Evolutionary conservation across 2,113 vertebrate species (phyloP), one percentile per base, ranked within the genome.

Genomic region (Pelvicachromis taeniatus): DNA sequence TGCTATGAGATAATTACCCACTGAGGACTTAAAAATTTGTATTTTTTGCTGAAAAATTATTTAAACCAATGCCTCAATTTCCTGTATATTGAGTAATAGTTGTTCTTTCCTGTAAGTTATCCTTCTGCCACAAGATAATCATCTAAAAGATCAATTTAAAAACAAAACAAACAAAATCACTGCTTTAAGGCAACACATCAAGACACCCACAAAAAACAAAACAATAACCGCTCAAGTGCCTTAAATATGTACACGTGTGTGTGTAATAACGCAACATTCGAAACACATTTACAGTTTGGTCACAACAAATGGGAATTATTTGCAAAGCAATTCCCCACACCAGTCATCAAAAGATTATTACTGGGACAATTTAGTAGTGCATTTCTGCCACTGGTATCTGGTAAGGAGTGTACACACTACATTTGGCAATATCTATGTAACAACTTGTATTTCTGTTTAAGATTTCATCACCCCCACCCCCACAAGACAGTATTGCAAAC

Each of bases 211-310:
- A 63, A 63, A 61, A 33, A 38, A 3, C 35, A 9, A 58, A 58
- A 58, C 65, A 80, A 4, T 42, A 77, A 84, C 40, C 19, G 56
- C 52, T 19, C 4, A 9, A 56, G 78, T 82, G 87, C 75, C 80
- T 78, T 78, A 56, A 29, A 85, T 33, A 45, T 52, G 56, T 35
- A 45, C 14, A 78, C 54, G 35, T 7, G 14, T 56, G 8, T 45
- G 75, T 88, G 12, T 73, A 86, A 87, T 29, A 55, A 26, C 10
- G 38, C 56, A 78, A 33, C 3, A 55, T 11, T 14, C 82, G 7
- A 75, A 88, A 85, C 82, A 21, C 68, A 89, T 90, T 89, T 84
- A 87, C 59, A 78, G 53, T 94, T 94, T 94, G 93, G 94, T 94
- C 93, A 91, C 82, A 89, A 83, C 38, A 86, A 82, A 83, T 81